These are phyloP conservation scores for Euplagia quadripunctaria DNA, from an alignment of 2,888 invertebrate species.

Conservation along the genomic window DNA sequence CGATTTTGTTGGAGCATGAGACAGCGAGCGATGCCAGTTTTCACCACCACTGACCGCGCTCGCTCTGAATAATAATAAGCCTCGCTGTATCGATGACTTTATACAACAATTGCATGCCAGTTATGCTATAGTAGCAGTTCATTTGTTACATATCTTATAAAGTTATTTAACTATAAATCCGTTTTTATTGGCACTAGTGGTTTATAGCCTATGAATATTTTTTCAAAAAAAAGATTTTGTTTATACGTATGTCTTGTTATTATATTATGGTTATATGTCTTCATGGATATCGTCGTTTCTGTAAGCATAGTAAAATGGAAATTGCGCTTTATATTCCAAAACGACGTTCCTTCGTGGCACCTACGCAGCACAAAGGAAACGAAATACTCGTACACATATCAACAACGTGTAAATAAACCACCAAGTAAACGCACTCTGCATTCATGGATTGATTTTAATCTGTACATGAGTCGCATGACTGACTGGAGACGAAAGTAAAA, in stretches of 20 bases:
- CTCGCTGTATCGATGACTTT: slow-evolving; percentile 43
- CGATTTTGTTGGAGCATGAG: slow-evolving; percentile 24
- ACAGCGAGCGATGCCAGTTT: slow-evolving; percentile 17
- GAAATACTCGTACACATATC: no score
- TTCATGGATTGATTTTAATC: neutral
- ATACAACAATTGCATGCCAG: slow-evolving; percentile 20
- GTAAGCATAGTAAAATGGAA: neutral
- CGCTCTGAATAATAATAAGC: slow-evolving; percentile 58
- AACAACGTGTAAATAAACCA: neutral
- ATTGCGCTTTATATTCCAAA: neutral
- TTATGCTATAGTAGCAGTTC: neutral
- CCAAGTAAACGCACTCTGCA: neutral
- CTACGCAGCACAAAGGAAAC: no score
- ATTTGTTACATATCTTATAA: no score
- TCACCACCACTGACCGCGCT: slow-evolving; percentile 32
- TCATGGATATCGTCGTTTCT: neutral
- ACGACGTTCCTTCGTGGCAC: neutral
- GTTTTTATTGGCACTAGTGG: no score
- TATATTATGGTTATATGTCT: no score
- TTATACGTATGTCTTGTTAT: no score
- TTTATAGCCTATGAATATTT: no score
- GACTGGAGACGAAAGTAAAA: neutral
- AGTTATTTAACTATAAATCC: no score
- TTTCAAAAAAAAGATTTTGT: no score
- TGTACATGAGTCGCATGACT: neutral